Conservation (phyloP, 2,797 vertebrate genomes). For the Sparus aurata region DNA sequence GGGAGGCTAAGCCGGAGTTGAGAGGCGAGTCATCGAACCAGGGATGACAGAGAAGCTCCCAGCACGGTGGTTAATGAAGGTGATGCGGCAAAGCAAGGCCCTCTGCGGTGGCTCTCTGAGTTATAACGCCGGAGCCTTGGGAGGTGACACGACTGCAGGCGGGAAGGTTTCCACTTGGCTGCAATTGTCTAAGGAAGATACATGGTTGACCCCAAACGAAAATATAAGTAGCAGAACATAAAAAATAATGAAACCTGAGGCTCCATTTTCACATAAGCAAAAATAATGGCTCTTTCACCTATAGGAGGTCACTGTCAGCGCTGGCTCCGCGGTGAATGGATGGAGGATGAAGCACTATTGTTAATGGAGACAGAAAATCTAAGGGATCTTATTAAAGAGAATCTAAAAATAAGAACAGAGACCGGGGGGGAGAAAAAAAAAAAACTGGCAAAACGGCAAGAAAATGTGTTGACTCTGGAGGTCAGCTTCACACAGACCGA, state of each 20-base stretch:
- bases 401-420: constrained; percentile 16
- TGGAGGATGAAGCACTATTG: neutral
- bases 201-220: constrained; percentile 64
- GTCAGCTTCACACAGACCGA: constrained; percentile 6
- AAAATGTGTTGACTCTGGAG: neutral
- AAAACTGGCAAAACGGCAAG: neutral
- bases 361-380: constrained; percentile 26
- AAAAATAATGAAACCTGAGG: constrained; percentile 63
- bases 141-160: constrained; percentile 57
- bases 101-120: constrained; percentile 63
- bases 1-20: constrained; percentile 59
- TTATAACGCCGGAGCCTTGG: constrained; percentile 67
- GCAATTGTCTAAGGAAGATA: constrained; percentile 61
- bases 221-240: constrained; percentile 68
- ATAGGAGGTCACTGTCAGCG: constrained; percentile 48
- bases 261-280: constrained; percentile 55
- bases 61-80: constrained; percentile 71
- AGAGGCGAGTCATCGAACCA: constrained; percentile 62
- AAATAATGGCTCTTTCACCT: constrained; percentile 53
- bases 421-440: neutral
- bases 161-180: constrained; percentile 63
- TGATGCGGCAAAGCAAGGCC: constrained; percentile 67
- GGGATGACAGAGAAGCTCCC: constrained; percentile 70
- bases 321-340: constrained; percentile 26
- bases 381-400: constrained; percentile 18